A percentile compares a stretch with the other conserved stretches of the same genome.
Conservation (phyloP, 2,113 vertebrate genomes). For the Lagopus leucura region DNA sequence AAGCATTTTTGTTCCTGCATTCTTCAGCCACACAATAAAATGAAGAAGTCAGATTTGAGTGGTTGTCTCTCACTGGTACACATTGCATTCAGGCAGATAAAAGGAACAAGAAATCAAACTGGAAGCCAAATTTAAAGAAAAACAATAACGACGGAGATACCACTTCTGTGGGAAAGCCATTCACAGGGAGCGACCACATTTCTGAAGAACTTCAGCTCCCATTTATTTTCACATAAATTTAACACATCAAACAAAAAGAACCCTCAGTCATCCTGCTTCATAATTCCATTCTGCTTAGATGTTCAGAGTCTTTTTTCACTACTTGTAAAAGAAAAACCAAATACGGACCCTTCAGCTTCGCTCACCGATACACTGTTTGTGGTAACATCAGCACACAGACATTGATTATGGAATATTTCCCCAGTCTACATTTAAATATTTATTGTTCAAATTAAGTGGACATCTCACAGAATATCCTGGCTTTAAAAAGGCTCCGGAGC, state of each 20-base stretch:
- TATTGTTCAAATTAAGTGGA: background rate
- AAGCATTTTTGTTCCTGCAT: background rate
- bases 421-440: background rate
- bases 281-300: background rate
- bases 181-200: background rate
- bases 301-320: background rate
- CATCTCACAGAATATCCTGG: background rate
- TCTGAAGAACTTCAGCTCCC: background rate
- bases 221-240: background rate
- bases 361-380: background rate
- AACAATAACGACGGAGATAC: background rate
- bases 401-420: background rate
- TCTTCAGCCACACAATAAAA: background rate
- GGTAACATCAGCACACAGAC: background rate
- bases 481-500: background rate
- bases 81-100: background rate
- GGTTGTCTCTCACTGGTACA: background rate
- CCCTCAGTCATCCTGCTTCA: background rate
- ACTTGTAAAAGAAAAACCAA: background rate
- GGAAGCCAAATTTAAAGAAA: constrained; percentile 22
- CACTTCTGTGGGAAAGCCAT: background rate
- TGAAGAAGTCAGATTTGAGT: background rate
- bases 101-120: constrained; percentile 16
- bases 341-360: background rate
- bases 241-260: background rate